These are phyloP conservation scores for Crematogaster levior DNA, from an alignment of 2,888 invertebrate species.

Conservation along the genomic window DNA sequence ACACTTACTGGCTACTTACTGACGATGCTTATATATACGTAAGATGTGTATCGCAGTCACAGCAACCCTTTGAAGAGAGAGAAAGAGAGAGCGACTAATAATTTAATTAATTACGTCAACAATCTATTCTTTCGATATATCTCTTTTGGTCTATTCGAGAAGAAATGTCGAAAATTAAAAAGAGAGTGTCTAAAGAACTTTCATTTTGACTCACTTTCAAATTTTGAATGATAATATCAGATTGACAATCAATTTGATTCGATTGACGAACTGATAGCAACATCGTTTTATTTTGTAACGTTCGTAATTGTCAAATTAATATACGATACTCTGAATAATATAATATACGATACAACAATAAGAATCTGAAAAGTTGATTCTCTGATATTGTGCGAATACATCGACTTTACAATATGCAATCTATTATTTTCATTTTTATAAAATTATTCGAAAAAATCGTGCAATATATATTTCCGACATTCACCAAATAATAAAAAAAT, in stretches of 20 bases:
- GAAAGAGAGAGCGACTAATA: constrained; percentile 3
- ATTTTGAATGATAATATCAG: constrained; percentile 13
- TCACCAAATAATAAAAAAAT: neutral
- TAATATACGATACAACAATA: no score
- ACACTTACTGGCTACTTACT: constrained; percentile 11
- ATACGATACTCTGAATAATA: no score
- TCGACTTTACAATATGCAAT: neutral
- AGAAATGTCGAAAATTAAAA: neutral
- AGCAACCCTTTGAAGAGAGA: neutral
- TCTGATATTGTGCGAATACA: constrained; percentile 9
- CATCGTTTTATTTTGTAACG: constrained; percentile 9
- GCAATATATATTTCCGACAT: neutral
- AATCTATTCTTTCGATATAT: constrained; percentile 9
- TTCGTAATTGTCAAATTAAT: constrained; percentile 11
- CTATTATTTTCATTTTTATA: constrained; percentile 12
- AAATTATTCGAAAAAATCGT: constrained; percentile 11
- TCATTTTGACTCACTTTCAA: constrained; percentile 11
- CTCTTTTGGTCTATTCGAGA: neutral
- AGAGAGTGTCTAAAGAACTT: constrained; percentile 2
- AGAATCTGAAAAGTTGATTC: neutral
- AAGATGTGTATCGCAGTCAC: constrained; percentile 18
- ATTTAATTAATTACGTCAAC: constrained; percentile 32
- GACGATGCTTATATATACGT: neutral
- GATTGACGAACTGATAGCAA: neutral
- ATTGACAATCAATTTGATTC: neutral